Conservation (phyloP, 2,888 invertebrate genomes). For the Macrophya annulata region DNA sequence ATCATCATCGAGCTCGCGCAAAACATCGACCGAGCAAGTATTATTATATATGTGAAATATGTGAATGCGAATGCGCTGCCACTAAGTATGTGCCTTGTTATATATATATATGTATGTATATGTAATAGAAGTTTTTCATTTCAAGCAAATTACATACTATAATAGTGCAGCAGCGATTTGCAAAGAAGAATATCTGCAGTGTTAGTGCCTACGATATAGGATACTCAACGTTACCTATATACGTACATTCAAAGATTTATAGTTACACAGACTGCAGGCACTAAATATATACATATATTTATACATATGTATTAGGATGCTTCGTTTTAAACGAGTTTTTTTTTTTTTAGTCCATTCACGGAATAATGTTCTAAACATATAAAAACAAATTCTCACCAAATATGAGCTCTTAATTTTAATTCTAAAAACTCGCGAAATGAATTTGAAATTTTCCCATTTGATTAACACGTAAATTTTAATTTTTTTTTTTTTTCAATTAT, state of each 20-base stretch:
- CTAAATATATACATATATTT: conserved; percentile 26
- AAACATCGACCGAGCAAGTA: conserved; percentile 51
- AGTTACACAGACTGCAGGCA: conserved; percentile 43
- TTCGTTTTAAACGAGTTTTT: no score
- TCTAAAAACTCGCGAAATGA: no score
- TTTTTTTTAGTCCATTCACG: no score
- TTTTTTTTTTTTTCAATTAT: no score
- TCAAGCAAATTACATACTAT: conserved; percentile 34
- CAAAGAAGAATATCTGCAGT: conserved; percentile 4
- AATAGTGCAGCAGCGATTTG: conserved; percentile 33
- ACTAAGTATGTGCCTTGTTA: conserved; percentile 12
- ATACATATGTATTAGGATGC: not conserved
- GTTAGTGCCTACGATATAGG: conserved; percentile 27
- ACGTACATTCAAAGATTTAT: conserved; percentile 25
- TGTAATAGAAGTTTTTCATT: not conserved
- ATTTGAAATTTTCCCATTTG: no score
- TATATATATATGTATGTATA: not conserved
- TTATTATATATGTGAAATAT: not conserved
- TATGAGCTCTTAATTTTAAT: no score
- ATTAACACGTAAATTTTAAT: no score
- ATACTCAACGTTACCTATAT: conserved; percentile 33
- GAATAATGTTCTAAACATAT: no score
- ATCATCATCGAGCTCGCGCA: conserved; percentile 37
- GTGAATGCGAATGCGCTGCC: conserved; percentile 44
- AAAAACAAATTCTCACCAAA: no score